A percentile compares a stretch with the other conserved stretches of the same genome.
These are phyloP conservation scores for Aspidiotus destructor DNA, from an alignment of 2,888 invertebrate species.

Conservation along the genomic window DNA sequence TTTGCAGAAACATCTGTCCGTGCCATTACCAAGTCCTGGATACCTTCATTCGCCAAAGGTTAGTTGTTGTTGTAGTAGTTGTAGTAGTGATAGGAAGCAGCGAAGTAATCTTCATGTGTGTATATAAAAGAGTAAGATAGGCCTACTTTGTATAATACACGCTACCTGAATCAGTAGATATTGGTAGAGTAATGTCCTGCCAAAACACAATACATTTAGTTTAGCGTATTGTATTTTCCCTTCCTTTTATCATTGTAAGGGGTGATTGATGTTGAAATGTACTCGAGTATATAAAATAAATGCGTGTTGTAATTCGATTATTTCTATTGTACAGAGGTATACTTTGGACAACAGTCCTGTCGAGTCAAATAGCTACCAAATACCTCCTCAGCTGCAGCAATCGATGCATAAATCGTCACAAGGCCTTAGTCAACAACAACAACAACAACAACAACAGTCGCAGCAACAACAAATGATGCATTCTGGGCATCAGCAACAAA, in stretches of 20 bases:
- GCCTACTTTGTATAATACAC: too few species aligned
- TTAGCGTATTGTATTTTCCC: too few species aligned
- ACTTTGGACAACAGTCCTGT: conserved; percentile 14
- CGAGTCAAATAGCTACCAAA: conserved; percentile 18
- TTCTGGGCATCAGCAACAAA: conserved; percentile 34
- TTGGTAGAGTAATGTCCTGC: too few species aligned
- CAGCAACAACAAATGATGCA: conserved; percentile 36
- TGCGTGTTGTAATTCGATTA: not conserved
- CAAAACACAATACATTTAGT: too few species aligned
- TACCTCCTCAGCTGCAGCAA: conserved; percentile 43
- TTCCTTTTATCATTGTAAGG: too few species aligned
- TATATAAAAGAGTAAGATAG: too few species aligned
- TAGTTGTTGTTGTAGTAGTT: not conserved
- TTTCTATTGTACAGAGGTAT: conserved; percentile 6
- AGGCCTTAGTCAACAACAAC: conserved; percentile 49
- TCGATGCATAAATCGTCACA: conserved; percentile 42
- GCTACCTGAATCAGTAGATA: too few species aligned
- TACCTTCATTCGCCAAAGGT: conserved; percentile 20
- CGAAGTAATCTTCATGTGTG: too few species aligned
- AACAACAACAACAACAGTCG: conserved; percentile 45
- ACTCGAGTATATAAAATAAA: too few species aligned
- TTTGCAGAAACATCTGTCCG: conserved; percentile 81
- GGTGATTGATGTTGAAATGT: too few species aligned
- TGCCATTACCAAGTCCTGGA: conserved; percentile 46
- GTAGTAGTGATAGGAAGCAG: too few species aligned